Conservation (phyloP, 37 sponge, comb jelly and placozoan species). For the Theonella swinhoei region DNA sequence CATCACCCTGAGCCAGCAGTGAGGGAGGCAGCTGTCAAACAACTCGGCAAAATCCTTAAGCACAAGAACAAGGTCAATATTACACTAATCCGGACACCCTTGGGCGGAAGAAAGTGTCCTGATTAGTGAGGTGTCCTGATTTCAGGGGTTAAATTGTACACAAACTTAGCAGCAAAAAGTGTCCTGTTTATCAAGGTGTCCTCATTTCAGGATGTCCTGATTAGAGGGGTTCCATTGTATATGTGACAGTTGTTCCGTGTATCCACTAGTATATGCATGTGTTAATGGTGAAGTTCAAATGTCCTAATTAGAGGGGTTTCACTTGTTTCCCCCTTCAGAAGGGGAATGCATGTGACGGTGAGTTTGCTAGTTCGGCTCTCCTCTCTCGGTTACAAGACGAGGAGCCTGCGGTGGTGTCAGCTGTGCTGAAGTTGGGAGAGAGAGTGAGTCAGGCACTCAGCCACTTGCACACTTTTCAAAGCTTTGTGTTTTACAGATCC, state of each 20-base stretch:
- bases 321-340: conserved; percentile 3
- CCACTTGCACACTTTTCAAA: background rate
- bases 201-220: no score
- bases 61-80: conserved; percentile 8
- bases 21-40: conserved; percentile 56
- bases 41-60: conserved; percentile 35
- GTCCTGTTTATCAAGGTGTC: no score
- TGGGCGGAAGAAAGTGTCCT: no score
- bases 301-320: no score
- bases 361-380: conserved; percentile 49
- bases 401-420: conserved; percentile 45
- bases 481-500: background rate
- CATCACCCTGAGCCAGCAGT: conserved; percentile 75
- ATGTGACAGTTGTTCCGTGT: no score
- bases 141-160: no score
- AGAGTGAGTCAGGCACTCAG: background rate
- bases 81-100: no score
- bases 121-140: no score
- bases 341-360: background rate
- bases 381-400: conserved; percentile 52
- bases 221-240: no score
- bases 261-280: no score
- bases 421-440: conserved; percentile 42
- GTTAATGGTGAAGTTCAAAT: no score
- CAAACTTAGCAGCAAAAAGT: no score